Evolutionary conservation across 2,888 invertebrate species (phyloP).

Genomic region (Dolichomitus sp.): DNA sequence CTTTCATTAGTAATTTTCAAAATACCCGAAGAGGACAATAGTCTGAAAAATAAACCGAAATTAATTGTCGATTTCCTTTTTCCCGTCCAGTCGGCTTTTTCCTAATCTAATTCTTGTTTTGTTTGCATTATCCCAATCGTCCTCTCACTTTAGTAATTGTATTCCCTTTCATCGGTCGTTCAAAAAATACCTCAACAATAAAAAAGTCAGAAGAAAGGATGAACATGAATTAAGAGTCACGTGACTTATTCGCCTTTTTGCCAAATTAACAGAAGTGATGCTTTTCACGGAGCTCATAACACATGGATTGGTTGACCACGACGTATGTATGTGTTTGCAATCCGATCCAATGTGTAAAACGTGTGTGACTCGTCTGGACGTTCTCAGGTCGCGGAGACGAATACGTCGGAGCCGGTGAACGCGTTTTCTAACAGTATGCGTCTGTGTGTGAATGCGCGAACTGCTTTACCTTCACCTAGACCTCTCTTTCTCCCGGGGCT

Average conservation of each 20-base stretch:
- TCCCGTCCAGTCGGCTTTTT: background rate
- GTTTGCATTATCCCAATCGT: background rate
- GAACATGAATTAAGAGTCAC: background rate
- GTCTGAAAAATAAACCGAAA: too few relatives aligned
- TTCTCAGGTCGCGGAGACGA: conserved; percentile 12
- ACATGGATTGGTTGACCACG: background rate
- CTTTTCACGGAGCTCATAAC: background rate
- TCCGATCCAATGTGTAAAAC: background rate
- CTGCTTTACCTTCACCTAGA: conserved; percentile 85
- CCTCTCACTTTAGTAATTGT: background rate
- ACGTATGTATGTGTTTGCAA: background rate
- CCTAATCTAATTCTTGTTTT: background rate
- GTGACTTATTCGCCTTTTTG: background rate
- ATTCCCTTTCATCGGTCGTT: background rate
- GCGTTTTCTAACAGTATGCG: conserved; percentile 56
- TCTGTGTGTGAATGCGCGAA: conserved; percentile 43
- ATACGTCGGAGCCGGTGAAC: conserved; percentile 51
- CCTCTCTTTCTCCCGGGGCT: conserved; percentile 82
- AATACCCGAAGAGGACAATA: too few relatives aligned
- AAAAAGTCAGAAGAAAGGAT: background rate
- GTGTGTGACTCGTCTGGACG: conserved; percentile 25
- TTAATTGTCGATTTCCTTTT: too few relatives aligned
- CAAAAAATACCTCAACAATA: background rate
- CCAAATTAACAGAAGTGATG: background rate
- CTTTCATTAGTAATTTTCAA: too few relatives aligned